phyloP scores from a whole-genome alignment of 2,888 invertebrate species.

The Ochropacha duplaris region DNA sequence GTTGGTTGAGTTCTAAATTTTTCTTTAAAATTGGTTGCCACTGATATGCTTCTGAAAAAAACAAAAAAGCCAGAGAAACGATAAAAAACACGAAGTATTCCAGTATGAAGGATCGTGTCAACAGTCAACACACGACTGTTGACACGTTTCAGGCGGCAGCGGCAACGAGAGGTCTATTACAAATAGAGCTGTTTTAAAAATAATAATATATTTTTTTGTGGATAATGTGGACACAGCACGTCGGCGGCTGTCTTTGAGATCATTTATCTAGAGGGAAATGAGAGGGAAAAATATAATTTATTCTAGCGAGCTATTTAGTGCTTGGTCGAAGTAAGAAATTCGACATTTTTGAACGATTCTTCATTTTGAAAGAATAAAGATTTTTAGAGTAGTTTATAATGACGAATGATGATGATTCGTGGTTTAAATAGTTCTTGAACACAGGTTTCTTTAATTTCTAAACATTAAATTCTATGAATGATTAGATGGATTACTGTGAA shows the following conservation, averaged over 20 bases:
- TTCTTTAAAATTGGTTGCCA: too few relatives aligned
- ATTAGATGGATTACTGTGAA: too few relatives aligned
- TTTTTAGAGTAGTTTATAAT: too few relatives aligned
- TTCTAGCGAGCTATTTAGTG: background rate
- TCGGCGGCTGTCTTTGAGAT: slow-evolving; percentile 4
- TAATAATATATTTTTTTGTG: background rate
- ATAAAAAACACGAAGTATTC: background rate
- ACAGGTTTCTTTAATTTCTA: too few relatives aligned
- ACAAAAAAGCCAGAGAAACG: background rate
- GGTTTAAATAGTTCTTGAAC: too few relatives aligned
- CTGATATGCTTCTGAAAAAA: too few relatives aligned
- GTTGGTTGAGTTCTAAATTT: too few relatives aligned
- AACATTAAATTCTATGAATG: too few relatives aligned
- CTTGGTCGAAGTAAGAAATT: background rate
- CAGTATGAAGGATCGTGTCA: background rate
- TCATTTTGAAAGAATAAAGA: too few relatives aligned
- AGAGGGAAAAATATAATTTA: background rate
- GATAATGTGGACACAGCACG: slow-evolving; percentile 1
- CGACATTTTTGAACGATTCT: background rate
- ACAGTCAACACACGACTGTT: background rate
- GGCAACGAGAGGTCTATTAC: background rate
- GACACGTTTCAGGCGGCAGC: background rate
- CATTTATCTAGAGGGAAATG: slow-evolving; percentile 6
- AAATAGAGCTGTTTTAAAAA: background rate
- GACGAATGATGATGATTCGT: too few relatives aligned